Evolutionary conservation across 2,888 invertebrate species (phyloP).

Genomic region (Xestia ashworthii): DNA sequence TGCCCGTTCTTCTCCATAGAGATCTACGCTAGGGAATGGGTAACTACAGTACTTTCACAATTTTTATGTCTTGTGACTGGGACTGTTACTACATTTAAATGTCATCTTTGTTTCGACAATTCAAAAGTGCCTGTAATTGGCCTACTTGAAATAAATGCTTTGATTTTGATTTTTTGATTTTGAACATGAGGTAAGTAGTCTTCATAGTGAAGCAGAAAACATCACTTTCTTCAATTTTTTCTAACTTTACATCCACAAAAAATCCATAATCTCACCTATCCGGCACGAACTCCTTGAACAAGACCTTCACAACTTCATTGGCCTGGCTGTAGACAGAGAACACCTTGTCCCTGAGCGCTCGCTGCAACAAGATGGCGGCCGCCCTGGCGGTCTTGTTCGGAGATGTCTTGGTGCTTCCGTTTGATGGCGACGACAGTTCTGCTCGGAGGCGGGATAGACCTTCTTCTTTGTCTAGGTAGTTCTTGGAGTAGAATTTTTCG

Average conservation of each 20-base stretch:
- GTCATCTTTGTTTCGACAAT: no score
- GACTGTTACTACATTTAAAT: no score
- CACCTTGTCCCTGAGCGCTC: constrained; percentile 96
- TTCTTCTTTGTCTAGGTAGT: constrained; percentile 97
- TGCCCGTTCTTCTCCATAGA: no score
- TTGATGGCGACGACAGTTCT: constrained; percentile 84
- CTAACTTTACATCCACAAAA: not conserved
- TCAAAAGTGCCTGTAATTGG: no score
- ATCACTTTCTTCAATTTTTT: not conserved
- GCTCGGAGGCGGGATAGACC: constrained; percentile 93
- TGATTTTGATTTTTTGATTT: no score
- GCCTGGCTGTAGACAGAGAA: constrained; percentile 96
- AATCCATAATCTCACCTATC: constrained; percentile 89
- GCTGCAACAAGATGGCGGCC: constrained; percentile 94
- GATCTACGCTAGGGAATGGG: no score
- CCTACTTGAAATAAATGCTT: no score
- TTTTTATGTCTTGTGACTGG: no score
- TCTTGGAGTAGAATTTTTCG: constrained; percentile 97
- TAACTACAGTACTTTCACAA: no score
- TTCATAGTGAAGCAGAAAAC: not conserved
- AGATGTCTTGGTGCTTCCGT: constrained; percentile 86
- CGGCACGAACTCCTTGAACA: constrained; percentile 96
- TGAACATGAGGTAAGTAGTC: no score
- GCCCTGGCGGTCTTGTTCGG: constrained; percentile 96
- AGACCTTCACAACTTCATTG: constrained; percentile 94